A percentile compares a stretch with the other conserved stretches of the same genome.
phyloP scores from a whole-genome alignment of 2,797 vertebrate genomes.

The Myotis planiceps region DNA sequence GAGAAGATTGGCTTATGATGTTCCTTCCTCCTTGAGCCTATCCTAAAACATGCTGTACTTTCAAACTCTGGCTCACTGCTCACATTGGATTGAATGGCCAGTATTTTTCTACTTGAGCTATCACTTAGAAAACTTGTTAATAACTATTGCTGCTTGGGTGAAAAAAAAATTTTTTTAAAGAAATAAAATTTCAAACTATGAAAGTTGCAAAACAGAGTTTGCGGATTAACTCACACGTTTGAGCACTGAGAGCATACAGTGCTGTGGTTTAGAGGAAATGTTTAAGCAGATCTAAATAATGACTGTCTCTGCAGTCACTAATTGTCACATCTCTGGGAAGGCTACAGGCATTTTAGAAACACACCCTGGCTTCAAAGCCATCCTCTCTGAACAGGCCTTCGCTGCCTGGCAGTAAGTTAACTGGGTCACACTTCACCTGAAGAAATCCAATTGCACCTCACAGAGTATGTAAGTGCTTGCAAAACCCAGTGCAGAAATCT shows the following conservation, averaged over 20 bases:
- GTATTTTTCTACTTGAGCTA: conserved; percentile 34
- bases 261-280: not conserved
- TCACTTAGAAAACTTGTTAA: not conserved
- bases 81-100: not conserved
- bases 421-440: conserved; percentile 20
- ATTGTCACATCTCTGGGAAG: conserved; percentile 12
- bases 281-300: conserved; percentile 21
- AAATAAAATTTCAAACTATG: not conserved
- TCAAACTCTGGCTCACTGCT: conserved; percentile 7
- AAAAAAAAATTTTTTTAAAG: not conserved
- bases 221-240: not conserved
- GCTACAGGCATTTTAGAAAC: not conserved
- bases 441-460: conserved; percentile 34
- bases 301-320: not conserved
- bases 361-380: not conserved
- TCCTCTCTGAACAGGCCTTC: not conserved
- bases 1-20: conserved; percentile 27
- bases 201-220: not conserved
- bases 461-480: not conserved
- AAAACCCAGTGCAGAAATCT: conserved; percentile 40
- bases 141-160: not conserved
- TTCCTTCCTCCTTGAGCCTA: not conserved
- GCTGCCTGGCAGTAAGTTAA: not conserved
- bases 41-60: not conserved
- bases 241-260: not conserved